Evolutionary conservation across 1,140 invertebrate genomes (phyloP), one percentile per base, ranked within the genome.

Genomic region (Solenopsis invicta): DNA sequence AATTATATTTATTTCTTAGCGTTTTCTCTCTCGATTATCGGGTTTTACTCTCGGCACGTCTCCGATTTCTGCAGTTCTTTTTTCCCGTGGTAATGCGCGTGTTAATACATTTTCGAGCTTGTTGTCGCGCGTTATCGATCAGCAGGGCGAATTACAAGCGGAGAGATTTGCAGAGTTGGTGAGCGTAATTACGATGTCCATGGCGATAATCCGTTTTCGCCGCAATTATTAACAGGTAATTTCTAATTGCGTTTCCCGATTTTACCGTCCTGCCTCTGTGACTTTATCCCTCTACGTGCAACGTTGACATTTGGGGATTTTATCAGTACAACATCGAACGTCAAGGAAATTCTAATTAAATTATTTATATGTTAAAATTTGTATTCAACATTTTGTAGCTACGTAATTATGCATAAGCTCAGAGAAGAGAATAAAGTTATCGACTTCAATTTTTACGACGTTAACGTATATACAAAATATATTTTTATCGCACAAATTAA

Each of bases 41-140:
- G 48, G n/a, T 80, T 69, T 50, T 18, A 86, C 37, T 69, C 52
- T 69, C 67, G 29, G 67, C 45, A 86, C 85, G 75, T 86, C 21
- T 69, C 29, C 37, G 62, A 67, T 78, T 81, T 59, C 50, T 59
- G 13, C 10, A 45, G 52, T 67, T 86, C n/a, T 76, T 69, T 78
- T 86, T 81, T 56, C 56, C 37, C 24, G 21, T 56, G 18, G 13
- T 37, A 48, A 18, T 21, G 18, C 61, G 62, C 64, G 48, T 71
- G 64, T 84, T 74, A 48, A 71, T 84, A 50, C 54, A 74, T 74
- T 84, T 75, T 84, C 54, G 45, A 84, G 41, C 69, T 75, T 41
- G 48, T 61, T 84, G 80, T 84, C 80, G 69, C 80, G 54, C 69
- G 80, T 84, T 84, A 84, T 84, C 80, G 80, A 84, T 75, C 69